Percentiles rank a stretch among this genome's conserved stretches.
Evolutionary conservation across 2,797 vertebrate genomes (phyloP).

Genomic region (Trichosurus vulpecula): DNA sequence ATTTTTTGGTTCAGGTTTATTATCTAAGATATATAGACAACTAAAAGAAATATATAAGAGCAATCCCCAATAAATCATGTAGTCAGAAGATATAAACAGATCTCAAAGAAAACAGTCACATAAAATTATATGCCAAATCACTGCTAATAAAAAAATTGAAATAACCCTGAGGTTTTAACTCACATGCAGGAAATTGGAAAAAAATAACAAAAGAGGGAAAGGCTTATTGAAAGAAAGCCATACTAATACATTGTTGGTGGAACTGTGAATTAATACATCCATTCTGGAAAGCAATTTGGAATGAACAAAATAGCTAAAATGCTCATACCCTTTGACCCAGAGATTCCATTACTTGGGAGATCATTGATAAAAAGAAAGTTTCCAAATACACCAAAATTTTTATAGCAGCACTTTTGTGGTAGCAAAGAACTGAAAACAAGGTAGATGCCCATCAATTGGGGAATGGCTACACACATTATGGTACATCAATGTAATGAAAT

Average conservation of each 20-base stretch:
- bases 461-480: too few species aligned
- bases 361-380: not conserved
- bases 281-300: not conserved
- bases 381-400: not conserved
- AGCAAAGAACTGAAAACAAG: not conserved
- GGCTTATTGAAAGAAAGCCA: not conserved
- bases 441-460: not conserved
- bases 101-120: not conserved
- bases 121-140: not conserved
- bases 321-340: not conserved
- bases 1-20: not conserved
- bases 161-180: not conserved
- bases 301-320: not conserved
- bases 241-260: not conserved
- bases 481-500: too few species aligned
- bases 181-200: not conserved
- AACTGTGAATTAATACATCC: not conserved
- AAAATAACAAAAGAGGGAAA: not conserved
- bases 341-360: not conserved
- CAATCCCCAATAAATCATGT: not conserved
- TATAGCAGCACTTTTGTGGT: not conserved
- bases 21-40: not conserved
- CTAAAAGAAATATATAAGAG: not conserved
- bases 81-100: not conserved
- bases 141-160: not conserved